Conservation (phyloP, 2,113 vertebrate species). For the Cyanistes caeruleus region DNA sequence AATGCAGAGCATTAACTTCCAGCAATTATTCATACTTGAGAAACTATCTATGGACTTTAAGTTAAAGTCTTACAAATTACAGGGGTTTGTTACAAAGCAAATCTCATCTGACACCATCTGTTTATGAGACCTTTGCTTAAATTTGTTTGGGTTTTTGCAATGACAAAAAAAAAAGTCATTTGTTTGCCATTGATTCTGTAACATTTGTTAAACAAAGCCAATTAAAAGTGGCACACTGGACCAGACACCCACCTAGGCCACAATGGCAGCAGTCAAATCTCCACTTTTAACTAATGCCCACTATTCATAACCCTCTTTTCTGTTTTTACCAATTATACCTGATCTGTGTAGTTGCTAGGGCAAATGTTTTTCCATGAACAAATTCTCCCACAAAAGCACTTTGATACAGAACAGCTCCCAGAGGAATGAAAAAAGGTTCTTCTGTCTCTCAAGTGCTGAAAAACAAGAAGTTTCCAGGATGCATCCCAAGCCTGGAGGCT, state of each 20-base stretch:
- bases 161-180: background rate
- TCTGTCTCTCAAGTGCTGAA: background rate
- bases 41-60: background rate
- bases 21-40: background rate
- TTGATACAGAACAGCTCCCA: background rate
- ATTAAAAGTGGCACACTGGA: background rate
- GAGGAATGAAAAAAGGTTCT: background rate
- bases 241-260: background rate
- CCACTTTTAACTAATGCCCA: background rate
- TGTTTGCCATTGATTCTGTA: background rate
- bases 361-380: background rate
- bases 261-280: background rate
- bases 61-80: background rate
- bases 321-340: background rate
- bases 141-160: background rate
- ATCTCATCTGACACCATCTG: background rate
- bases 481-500: background rate
- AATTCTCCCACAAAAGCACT: background rate
- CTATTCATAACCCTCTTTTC: background rate
- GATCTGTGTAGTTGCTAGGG: background rate
- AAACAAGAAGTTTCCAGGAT: conserved; percentile 1
- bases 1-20: background rate
- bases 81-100: background rate
- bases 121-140: background rate
- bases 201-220: background rate